Conservation (phyloP, 2,797 vertebrate species). For the Diplodus puntazzo region DNA sequence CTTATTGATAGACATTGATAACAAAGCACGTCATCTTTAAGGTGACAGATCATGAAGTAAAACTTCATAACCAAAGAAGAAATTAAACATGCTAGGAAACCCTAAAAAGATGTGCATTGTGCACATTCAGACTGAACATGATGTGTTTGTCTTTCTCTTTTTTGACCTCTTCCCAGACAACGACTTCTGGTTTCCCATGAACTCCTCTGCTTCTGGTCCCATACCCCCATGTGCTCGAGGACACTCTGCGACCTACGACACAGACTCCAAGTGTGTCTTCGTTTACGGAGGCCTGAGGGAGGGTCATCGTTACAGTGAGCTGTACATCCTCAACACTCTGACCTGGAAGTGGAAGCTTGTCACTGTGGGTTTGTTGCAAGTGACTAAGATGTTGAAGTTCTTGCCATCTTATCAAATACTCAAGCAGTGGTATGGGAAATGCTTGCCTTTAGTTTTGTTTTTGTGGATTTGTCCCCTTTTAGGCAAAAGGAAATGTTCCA, state of each 20-base stretch:
- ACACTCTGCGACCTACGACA: slow-evolving; percentile 91
- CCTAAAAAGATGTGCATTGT: not conserved
- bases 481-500: slow-evolving; percentile 91
- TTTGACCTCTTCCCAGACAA: slow-evolving; percentile 80
- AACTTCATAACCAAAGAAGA: not conserved
- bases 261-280: slow-evolving; percentile 88
- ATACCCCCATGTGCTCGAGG: slow-evolving; percentile 81
- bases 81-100: not conserved
- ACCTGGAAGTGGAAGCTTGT: slow-evolving; percentile 92
- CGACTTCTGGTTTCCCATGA: slow-evolving; percentile 92
- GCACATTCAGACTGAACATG: not conserved
- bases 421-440: not conserved
- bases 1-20: not conserved
- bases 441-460: not conserved
- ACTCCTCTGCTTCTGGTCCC: slow-evolving; percentile 74
- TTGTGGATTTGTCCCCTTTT: slow-evolving; percentile 20
- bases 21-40: not conserved
- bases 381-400: not conserved
- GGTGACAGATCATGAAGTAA: not conserved
- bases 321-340: slow-evolving; percentile 89
- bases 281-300: slow-evolving; percentile 91
- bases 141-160: not conserved
- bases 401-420: not conserved
- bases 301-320: slow-evolving; percentile 79
- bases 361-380: slow-evolving; percentile 83